A percentile compares a stretch with the other conserved stretches of the same genome.
Conservation (phyloP, 2,797 vertebrate genomes). For the Scolopax rusticola region DNA sequence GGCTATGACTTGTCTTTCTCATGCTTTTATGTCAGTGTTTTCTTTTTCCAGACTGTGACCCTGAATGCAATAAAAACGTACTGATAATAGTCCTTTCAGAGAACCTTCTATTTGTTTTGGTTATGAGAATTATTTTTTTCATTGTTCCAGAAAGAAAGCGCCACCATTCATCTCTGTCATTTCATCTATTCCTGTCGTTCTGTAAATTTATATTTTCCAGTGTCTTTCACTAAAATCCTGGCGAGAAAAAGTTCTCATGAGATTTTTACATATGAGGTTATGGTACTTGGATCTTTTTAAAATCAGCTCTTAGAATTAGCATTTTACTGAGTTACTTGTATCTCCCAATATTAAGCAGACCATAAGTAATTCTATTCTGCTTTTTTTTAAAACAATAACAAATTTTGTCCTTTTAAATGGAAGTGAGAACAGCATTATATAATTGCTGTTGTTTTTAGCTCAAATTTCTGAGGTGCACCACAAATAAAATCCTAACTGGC, state of each 20-base stretch:
- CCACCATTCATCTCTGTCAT: not conserved
- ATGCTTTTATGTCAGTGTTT: not conserved
- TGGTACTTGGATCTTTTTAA: not conserved
- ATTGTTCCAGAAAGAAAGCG: not conserved
- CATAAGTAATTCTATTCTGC: not conserved
- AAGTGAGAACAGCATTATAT: not conserved
- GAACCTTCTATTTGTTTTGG: not conserved
- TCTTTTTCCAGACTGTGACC: not conserved
- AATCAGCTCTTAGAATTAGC: not conserved
- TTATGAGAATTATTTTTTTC: not conserved
- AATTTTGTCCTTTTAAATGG: not conserved
- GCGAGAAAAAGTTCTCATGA: not conserved
- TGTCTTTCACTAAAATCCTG: not conserved
- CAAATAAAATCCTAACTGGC: not conserved
- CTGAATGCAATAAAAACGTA: not conserved
- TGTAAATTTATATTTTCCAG: not conserved
- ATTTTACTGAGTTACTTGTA: not conserved
- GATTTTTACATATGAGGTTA: not conserved
- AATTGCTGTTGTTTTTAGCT: not conserved
- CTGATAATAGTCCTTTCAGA: not conserved
- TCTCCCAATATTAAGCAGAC: not conserved
- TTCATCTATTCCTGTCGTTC: not conserved
- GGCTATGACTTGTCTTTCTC: not conserved
- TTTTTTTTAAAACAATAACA: slow-evolving; percentile 9
- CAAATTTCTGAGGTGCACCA: not conserved